Evolutionary conservation across 1,140 invertebrate species (phyloP), one percentile per base, ranked within the genome.

Genomic region (Portunus trituberculatus): DNA sequence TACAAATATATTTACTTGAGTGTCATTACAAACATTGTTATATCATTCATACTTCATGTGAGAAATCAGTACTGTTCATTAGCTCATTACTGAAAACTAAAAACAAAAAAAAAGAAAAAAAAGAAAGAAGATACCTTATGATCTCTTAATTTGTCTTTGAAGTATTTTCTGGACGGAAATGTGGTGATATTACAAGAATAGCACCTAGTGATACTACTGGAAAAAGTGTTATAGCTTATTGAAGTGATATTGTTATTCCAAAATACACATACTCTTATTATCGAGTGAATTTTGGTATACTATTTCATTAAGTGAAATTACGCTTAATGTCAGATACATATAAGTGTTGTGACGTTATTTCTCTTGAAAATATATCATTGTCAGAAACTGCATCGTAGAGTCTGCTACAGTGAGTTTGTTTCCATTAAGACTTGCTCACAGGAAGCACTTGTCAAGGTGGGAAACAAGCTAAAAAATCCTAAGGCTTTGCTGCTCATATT

Each of bases 401-500:
- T 76, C 25, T 76, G 25, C 25, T 76, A 25, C 67, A 76, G 67
- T 76, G 67, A n/a, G 67, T 20, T n/a, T 76, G 67, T 76, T 76
- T 76, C 20, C 67, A n/a, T n/a, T 16, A n/a, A 12, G 52, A 20
- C 67, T 76, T 76, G 67, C 67, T 76, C 67, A 76, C 20, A 20
- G 4, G 67, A 76, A n/a, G 16, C n/a, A 25, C 67, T 76, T 76
- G 20, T 76, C 67, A 76, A 76, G 67, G n/a, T n/a, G 67, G 67
- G 67, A 76, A 76, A 59, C 52, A 7, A 76, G 67, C 10, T 20
- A 59, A 76, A 76, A n/a, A n/a, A n/a, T 76, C 25, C 67, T n/a
- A 76, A 76, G 92, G 92, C 92, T 93, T 93, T 87, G 92, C 92
- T 93, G 92, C 92, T 93, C 92, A 93, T 87, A 87, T 87, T 87